A percentile compares a stretch with the other conserved stretches of the same genome.
phyloP scores from a whole-genome alignment of 2,888 invertebrate genomes.

The Cheilosia vulpina region DNA sequence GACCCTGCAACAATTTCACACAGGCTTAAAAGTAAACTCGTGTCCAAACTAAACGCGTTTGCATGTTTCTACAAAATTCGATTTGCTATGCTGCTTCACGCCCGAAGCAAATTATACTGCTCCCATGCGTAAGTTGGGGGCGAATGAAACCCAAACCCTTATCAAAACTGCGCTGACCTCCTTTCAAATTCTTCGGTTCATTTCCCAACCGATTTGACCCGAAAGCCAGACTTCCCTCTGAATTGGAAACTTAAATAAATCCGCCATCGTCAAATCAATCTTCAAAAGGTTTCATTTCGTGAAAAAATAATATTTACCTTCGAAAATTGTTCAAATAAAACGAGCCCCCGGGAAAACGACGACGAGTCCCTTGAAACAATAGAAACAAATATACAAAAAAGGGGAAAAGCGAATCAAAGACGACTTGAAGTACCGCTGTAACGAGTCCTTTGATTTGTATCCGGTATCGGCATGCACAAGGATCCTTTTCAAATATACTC shows the following conservation, averaged over 20 bases:
- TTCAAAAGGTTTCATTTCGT: conserved; percentile 43
- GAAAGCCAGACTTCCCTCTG: not conserved
- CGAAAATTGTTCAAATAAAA: conserved; percentile 64
- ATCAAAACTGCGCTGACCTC: no score
- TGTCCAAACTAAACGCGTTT: no score
- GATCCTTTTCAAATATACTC: conserved; percentile 56
- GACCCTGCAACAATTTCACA: no score
- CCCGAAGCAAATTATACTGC: no score
- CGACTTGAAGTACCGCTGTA: conserved; percentile 61
- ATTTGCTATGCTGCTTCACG: no score
- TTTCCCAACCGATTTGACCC: conserved; percentile 21
- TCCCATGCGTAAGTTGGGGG: no score
- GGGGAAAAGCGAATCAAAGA: conserved; percentile 34
- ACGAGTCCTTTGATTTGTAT: conserved; percentile 72
- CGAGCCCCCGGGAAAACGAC: conserved; percentile 29
- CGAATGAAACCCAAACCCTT: no score
- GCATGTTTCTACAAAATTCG: no score
- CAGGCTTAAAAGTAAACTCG: no score
- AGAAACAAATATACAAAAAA: conserved; percentile 11
- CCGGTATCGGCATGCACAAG: conserved; percentile 66
- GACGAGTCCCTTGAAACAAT: conserved; percentile 37
- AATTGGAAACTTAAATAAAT: not conserved
- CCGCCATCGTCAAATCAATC: conserved; percentile 28
- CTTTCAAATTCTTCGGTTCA: conserved; percentile 5
- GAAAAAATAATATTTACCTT: conserved; percentile 71